Conservation (phyloP, 2,113 vertebrate species). For the Pogonocichla stellata region DNA sequence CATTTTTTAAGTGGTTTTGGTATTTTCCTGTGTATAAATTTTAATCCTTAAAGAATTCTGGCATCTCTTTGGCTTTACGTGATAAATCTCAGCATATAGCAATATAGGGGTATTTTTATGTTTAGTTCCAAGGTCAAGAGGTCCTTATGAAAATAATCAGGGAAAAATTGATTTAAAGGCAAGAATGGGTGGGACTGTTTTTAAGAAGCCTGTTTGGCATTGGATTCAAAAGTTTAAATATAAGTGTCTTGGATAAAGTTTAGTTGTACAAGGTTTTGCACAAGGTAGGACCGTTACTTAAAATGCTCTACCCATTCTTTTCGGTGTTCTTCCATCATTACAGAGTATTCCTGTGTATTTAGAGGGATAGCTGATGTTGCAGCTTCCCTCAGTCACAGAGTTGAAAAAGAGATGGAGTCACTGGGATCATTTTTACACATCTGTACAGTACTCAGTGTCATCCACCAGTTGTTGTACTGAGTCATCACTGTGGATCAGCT, state of each 20-base stretch:
- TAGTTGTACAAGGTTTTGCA: not conserved
- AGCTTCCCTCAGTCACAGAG: not conserved
- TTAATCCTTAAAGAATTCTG: not conserved
- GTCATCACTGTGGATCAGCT: not conserved
- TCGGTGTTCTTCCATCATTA: not conserved
- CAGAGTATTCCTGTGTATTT: not conserved
- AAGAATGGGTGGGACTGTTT: not conserved
- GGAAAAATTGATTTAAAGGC: not conserved
- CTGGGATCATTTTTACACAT: not conserved
- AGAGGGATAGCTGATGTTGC: not conserved
- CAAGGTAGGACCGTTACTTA: not conserved
- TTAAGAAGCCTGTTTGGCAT: not conserved
- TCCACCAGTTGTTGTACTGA: not conserved
- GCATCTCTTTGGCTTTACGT: not conserved
- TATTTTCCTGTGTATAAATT: not conserved
- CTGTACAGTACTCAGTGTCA: not conserved
- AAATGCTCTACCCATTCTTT: not conserved
- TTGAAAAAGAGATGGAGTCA: not conserved
- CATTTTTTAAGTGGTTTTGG: not conserved
- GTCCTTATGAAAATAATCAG: not conserved
- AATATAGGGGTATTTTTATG: not conserved
- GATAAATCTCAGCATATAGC: constrained; percentile 11
- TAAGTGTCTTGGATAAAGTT: not conserved
- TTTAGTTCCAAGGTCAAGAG: not conserved
- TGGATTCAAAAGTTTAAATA: not conserved